These are phyloP conservation scores for Athene cunicularia DNA, from an alignment of 2,113 vertebrate species.

Conservation along the genomic window DNA sequence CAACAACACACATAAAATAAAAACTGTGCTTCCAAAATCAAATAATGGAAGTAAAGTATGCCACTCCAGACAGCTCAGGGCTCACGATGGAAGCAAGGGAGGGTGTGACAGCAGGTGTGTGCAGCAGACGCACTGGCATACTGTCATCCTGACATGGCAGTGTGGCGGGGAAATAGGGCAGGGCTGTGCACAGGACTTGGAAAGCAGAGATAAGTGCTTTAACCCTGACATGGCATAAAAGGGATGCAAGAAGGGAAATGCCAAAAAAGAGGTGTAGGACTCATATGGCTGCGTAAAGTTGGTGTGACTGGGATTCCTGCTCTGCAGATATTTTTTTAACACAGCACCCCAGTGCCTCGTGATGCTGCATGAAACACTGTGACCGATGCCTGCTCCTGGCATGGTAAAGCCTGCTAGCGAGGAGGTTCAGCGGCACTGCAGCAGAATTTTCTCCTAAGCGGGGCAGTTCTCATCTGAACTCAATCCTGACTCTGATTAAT, in stretches of 20 bases:
- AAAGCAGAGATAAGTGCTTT: background rate
- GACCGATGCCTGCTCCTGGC: background rate
- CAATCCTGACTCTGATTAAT: background rate
- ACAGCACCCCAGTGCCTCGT: too few relatives aligned
- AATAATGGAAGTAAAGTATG: background rate
- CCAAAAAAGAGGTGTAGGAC: background rate
- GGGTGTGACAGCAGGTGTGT: accelerated
- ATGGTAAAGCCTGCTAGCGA: background rate
- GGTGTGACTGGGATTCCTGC: background rate
- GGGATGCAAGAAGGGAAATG: background rate
- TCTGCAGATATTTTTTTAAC: background rate
- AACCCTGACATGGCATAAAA: background rate
- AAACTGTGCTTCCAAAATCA: background rate
- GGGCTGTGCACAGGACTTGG: background rate
- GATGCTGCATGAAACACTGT: background rate
- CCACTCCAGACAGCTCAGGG: background rate
- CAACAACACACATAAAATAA: background rate
- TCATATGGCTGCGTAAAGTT: background rate
- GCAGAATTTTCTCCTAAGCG: background rate
- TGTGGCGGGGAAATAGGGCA: background rate
- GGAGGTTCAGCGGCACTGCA: accelerated
- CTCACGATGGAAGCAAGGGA: background rate
- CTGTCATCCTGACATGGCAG: background rate
- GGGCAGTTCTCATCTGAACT: background rate
- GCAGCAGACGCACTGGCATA: background rate